These are phyloP conservation scores for Nyctibius grandis DNA, from an alignment of 2,797 vertebrate species.

Conservation along the genomic window DNA sequence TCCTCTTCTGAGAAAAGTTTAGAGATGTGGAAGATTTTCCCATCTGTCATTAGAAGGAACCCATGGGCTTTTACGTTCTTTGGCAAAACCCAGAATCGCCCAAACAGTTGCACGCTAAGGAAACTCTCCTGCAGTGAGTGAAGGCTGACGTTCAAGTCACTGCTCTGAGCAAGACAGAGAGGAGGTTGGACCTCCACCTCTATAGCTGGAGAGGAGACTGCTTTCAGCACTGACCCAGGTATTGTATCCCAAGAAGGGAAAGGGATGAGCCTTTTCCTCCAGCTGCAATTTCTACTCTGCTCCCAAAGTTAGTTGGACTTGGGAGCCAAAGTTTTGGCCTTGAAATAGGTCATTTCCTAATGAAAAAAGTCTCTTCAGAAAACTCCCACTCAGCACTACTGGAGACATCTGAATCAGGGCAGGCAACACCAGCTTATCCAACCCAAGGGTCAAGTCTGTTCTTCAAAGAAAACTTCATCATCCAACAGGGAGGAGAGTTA, in stretches of 20 bases:
- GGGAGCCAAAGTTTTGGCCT: background rate
- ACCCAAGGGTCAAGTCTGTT: background rate
- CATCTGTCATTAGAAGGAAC: background rate
- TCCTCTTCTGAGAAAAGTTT: background rate
- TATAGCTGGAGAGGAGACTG: background rate
- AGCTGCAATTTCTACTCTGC: background rate
- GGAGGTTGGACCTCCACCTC: background rate
- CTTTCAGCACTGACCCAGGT: background rate
- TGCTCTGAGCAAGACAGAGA: background rate
- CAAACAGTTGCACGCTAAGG: accelerated
- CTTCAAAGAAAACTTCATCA: background rate
- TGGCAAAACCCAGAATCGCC: background rate
- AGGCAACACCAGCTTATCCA: background rate
- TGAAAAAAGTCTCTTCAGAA: background rate
- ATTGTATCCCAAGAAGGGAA: background rate
- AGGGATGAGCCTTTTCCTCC: background rate
- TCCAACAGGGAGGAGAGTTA: background rate
- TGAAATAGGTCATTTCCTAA: background rate
- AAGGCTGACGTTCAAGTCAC: background rate
- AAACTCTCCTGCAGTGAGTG: background rate
- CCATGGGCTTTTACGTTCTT: background rate
- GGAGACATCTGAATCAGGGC: background rate
- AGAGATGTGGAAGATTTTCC: background rate
- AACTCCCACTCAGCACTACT: background rate
- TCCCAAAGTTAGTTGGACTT: background rate